Percentiles rank a stretch among this genome's conserved stretches.
These are phyloP conservation scores for Masnerella sp. DNA, from an alignment of 2,888 invertebrate species.

Conservation along the genomic window DNA sequence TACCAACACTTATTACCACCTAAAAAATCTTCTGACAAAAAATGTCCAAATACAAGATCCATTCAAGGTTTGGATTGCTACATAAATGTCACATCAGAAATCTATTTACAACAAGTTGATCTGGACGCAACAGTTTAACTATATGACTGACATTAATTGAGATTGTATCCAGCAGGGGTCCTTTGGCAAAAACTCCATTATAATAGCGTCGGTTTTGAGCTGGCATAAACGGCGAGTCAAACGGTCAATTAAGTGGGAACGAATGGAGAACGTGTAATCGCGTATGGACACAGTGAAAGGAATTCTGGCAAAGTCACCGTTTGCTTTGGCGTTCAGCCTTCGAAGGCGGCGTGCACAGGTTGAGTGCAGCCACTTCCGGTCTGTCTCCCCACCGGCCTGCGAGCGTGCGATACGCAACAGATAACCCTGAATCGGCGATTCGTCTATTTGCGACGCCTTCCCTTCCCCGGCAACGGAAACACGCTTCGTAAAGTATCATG, in stretches of 20 bases:
- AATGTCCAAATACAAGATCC: too few species aligned
- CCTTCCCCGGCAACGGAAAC: slow-evolving; percentile 53
- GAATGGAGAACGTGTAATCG: slow-evolving; percentile 46
- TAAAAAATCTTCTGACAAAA: too few species aligned
- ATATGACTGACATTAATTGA: neutral
- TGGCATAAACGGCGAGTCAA: slow-evolving; percentile 25
- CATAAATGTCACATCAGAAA: too few species aligned
- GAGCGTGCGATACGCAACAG: slow-evolving; percentile 55
- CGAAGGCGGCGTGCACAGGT: slow-evolving; percentile 51
- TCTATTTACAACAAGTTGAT: too few species aligned
- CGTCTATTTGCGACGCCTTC: slow-evolving; percentile 55
- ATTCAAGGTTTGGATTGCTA: too few species aligned
- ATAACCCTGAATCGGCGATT: slow-evolving; percentile 59
- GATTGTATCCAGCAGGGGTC: neutral
- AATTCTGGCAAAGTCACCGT: slow-evolving; percentile 50
- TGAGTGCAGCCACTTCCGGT: slow-evolving; percentile 57
- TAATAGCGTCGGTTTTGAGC: neutral
- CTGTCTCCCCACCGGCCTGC: slow-evolving; percentile 47
- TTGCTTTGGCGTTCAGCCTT: slow-evolving; percentile 50
- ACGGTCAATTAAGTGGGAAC: slow-evolving; percentile 45
- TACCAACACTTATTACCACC: too few species aligned
- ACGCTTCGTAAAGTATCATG: slow-evolving; percentile 61
- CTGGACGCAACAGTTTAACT: too few species aligned
- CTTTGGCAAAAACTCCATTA: too few species aligned
- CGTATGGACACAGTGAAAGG: slow-evolving; percentile 53